Base-by-base conservation (phyloP, 1,140 invertebrate genomes). In the Pseudomyrmex pallidus region DNA sequence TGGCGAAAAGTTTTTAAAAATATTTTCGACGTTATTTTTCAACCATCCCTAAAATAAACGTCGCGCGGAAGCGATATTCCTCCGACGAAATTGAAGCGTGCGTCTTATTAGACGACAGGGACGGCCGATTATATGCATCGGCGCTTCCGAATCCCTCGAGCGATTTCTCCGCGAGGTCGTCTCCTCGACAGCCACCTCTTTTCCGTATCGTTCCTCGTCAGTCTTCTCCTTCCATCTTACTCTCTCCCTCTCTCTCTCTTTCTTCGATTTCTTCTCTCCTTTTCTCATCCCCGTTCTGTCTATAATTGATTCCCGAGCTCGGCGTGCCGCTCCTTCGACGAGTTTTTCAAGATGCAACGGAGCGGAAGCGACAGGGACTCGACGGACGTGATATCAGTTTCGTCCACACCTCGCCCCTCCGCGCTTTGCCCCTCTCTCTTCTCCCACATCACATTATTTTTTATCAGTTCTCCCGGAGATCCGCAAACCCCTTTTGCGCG, bases 331-430 rank as follows among this genome's bases (percentile, higher is more conserved):
- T 70, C 56, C 72, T 78, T 78, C 73, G 56, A 62, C 85, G 80
- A 74, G 80, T 87, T 87, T 84, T 88, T 82, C 74, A 87, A 59
- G 48, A 70, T 87, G 85, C 61, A 84, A 35, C 82, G 46, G 20
- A 80, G 82, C 64, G 70, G 85, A 88, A 88, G 74, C 85, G 83
- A 87, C 85, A 82, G 52, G 77, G 59, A 70, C 64, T 84, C 86
- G 86, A 80, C 86, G 61, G 68, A 74, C 57, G 54, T 48, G 82
- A 82, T 88, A 88, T 88, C 86, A 73, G 82, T 84, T 72, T 84
- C 85, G 46, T 83, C 84, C 85, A 82, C 35, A 77, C 72, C 64
- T 70, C 12, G 57, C 35, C 13, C 44, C 22, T 22, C 52, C 12
- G 72, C 44, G 3, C 5, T 50, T 62, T 44, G 10, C 13, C 57